Percentiles rank a stretch among this genome's conserved stretches.
Evolutionary conservation across 2,113 vertebrate species (phyloP).

Genomic region (Ictidomys tridecemlineatus): DNA sequence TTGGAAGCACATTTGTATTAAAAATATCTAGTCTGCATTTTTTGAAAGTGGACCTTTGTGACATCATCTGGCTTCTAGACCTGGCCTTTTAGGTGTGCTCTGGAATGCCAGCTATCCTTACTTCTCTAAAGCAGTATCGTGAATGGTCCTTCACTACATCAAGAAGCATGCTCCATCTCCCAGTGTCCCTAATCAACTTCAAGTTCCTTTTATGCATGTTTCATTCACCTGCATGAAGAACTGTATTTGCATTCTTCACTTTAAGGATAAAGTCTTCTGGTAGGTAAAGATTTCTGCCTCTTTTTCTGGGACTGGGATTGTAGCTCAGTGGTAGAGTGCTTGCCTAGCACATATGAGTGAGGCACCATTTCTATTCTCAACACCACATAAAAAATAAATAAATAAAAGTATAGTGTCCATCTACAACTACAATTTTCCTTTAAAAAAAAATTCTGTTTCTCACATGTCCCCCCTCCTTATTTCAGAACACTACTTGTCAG

Average conservation of each 20-base stretch:
- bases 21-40: not conserved
- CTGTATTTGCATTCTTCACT: not conserved
- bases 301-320: not conserved
- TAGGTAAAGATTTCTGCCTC: not conserved
- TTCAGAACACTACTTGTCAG: not conserved
- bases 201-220: not conserved
- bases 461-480: not conserved
- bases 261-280: not conserved
- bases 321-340: too few species aligned
- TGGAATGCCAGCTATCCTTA: not conserved
- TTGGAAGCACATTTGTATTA: not conserved
- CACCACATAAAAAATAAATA: too few species aligned
- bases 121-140: not conserved
- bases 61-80: not conserved
- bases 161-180: not conserved
- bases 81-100: not conserved
- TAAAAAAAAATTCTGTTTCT: not conserved
- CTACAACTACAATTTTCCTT: too few species aligned
- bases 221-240: not conserved
- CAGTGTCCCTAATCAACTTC: not conserved
- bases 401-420: too few species aligned
- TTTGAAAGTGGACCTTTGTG: not conserved
- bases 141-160: not conserved
- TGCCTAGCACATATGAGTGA: too few species aligned
- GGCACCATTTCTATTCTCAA: too few species aligned